A percentile compares a stretch with the other conserved stretches of the same genome.
Evolutionary conservation across 2,113 vertebrate species (phyloP).

Genomic region (Peromyscus californicus): DNA sequence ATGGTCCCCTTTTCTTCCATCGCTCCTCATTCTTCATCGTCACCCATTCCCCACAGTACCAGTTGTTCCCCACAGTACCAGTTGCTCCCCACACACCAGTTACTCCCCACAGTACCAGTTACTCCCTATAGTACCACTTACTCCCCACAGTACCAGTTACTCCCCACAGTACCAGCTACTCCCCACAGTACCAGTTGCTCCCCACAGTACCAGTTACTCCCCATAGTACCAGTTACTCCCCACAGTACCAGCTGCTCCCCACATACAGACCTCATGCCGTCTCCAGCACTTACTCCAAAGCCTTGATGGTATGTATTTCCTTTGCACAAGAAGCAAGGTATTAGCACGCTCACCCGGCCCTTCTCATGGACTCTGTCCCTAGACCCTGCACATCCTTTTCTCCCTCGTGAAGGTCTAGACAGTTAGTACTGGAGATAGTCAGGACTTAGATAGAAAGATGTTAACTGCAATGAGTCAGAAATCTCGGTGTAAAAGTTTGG

Average conservation of each 20-base stretch:
- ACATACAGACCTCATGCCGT: background rate
- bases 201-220: background rate
- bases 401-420: background rate
- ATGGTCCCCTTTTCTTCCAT: too few relatives aligned
- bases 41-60: background rate
- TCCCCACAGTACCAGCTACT: background rate
- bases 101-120: background rate
- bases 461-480: slow-evolving; percentile 25
- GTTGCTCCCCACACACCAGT: background rate
- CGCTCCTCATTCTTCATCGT: background rate
- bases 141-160: too few relatives aligned
- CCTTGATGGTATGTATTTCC: background rate
- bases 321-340: background rate
- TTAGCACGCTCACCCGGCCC: background rate
- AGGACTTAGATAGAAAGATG: background rate
- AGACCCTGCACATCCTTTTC: background rate
- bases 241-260: background rate
- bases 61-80: background rate
- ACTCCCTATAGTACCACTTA: background rate
- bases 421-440: background rate
- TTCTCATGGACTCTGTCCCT: background rate
- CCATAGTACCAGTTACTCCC: too few relatives aligned
- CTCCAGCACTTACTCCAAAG: background rate
- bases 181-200: background rate
- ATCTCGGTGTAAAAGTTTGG: background rate